These are phyloP conservation scores for Gobius niger DNA, from an alignment of 2,113 vertebrate genomes.

Conservation along the genomic window DNA sequence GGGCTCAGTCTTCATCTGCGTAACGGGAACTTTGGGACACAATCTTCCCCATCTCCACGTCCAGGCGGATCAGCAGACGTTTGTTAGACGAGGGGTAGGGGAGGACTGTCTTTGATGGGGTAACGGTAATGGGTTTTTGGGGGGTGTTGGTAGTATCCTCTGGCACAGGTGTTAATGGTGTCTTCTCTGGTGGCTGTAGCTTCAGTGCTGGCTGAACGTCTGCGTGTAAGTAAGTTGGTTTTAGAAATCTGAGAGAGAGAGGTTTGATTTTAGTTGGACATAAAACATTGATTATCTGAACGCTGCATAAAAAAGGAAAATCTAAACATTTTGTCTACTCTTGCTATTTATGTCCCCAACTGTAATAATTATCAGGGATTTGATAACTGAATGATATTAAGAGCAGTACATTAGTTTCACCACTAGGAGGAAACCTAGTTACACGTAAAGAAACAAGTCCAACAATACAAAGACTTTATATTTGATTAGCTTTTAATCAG, in stretches of 20 bases:
- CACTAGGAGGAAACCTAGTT: background rate
- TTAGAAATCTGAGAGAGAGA: constrained; percentile 73
- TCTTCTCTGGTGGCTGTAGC: constrained; percentile 11
- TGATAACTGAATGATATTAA: background rate
- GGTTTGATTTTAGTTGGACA: constrained; percentile 54
- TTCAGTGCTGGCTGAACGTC: constrained; percentile 33
- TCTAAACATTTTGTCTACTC: background rate
- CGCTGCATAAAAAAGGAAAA: background rate
- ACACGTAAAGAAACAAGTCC: too few species aligned
- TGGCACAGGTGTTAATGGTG: background rate
- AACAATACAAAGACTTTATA: too few species aligned
- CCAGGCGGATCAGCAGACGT: constrained; percentile 65
- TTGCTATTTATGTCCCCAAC: background rate
- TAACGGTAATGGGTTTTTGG: background rate
- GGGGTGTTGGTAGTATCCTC: background rate
- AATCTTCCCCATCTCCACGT: constrained; percentile 55
- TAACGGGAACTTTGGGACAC: constrained; percentile 62
- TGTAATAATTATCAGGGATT: background rate
- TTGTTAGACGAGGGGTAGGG: constrained; percentile 32
- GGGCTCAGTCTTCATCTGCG: constrained; percentile 25
- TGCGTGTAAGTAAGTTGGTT: constrained; percentile 66
- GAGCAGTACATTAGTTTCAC: background rate
- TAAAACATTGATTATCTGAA: constrained; percentile 14
- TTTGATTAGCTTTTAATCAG: too few species aligned
- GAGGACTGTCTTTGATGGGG: background rate